Base-by-base conservation (phyloP, 2,888 invertebrate genomes). In the Pimpla rufipes region DNA sequence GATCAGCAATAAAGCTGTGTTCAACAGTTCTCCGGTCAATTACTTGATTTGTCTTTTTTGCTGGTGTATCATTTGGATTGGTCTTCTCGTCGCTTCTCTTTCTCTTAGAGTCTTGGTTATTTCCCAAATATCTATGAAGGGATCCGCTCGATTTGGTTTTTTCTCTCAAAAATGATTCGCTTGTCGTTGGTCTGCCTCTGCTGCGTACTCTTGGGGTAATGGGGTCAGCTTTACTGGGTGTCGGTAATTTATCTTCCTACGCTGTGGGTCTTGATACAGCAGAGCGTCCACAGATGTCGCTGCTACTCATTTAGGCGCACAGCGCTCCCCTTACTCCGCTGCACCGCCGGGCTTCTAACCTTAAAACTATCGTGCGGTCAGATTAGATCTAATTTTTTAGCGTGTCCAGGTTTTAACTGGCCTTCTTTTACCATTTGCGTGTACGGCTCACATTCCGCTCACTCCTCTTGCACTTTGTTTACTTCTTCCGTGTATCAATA, bases 51-150 rank as follows among this genome's bases (percentile, higher is more conserved):
- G 18, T 40, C 40, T 62, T 62, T 16, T 62, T 40, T 16, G 40
- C n/a, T 18, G 62, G 62, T 16, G 62, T 62, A 10, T 18, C 10
- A 37, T 37, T 62, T 10, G 40, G 62, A 37, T 40, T 62, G 4
- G 40, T 13, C 16, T 40, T 37, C 6, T n/a, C 62, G 7, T 62
- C 62, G 37, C 18, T 40, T 18, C 40, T 37, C 16, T 62, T 62
- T 16, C 40, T 62, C 18, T 62, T 62, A 0, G 40, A 8, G n/a
- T 62, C 62, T 7, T 40, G 18, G 10, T 6, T 62, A 8, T 0
- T n/a, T 8, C 6, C 40, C 18, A 62, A 37, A 40, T 40, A 62
- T 16, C 18, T 2, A 16, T 7, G 3, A 8, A 62, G 16, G 8
- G 62, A 40, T 1, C 62, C 37, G 16, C 62, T 18, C 8, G 40